Base-by-base conservation (phyloP, 2,113 vertebrate species). In the Rhizomys pruinosus region DNA sequence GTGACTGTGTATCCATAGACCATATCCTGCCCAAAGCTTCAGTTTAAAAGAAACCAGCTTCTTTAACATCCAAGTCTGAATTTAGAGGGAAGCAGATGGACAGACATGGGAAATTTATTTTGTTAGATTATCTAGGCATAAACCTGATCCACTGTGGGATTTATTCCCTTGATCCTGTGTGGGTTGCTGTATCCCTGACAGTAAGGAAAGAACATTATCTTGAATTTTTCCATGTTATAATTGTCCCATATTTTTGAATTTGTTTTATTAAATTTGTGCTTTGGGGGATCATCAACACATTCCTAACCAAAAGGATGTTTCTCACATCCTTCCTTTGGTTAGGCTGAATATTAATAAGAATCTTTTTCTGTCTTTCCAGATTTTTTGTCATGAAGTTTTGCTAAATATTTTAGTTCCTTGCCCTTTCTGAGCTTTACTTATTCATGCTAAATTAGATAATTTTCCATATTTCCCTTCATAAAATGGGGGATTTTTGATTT, bases 351-450 rank as follows among this genome's bases (percentile, higher is more conserved):
- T 85, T 85, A 69, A 37, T 2, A 69, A 69, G 23, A 55, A 10
- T 77, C 52, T 87, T 17, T 9, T 39, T 85, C 1, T 68, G 7
- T 55, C 23, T 47, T 66, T 68, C 23, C 9, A 47, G 2, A 61
- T 29, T 88, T 84, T 81, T 20, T 91, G 64, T 92, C 37, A 2
- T 79, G 13, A 59, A 77, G 9, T 10, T 84, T 87, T 92, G 82
- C 57, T 71, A 68, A 34, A 19, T 39, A 16, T 84, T 74, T 91
- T 66, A 13, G 2, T 74, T 2, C 57, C 42, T 77, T 87, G 17
- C 7, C 1, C 78, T 90, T 69, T 63, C 34, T 42, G 34, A 81
- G 34, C 13, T 92, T 68, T 34, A 47, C 13, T 22, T 47, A n/a
- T 84, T 52, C 69, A 57, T 59, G 64, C 8, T 85, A 59, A 89